Evolutionary conservation across 2,113 vertebrate species (phyloP).

Genomic region (Heterotilapia buettikoferi): DNA sequence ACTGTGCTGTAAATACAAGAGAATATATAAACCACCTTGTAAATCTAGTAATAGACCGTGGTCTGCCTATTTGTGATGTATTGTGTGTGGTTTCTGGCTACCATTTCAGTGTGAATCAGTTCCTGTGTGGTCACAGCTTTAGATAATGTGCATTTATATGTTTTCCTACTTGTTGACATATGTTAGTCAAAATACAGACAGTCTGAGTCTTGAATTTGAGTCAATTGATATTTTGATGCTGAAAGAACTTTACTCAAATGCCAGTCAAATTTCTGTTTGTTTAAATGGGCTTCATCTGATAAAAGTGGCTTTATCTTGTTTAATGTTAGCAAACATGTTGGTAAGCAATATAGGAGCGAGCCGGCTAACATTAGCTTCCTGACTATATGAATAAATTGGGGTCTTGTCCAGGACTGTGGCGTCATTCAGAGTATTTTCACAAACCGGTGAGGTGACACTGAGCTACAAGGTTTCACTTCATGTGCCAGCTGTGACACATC

Average conservation of each 20-base stretch:
- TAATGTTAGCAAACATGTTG: not conserved
- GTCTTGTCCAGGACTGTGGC: not conserved
- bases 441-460: fast-evolving
- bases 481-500: not conserved
- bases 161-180: not conserved
- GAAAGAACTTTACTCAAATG: not conserved
- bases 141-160: not conserved
- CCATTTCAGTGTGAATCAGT: not conserved
- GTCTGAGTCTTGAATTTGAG: not conserved
- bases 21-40: too few species aligned
- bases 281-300: not conserved
- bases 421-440: not conserved
- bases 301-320: not conserved
- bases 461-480: not conserved
- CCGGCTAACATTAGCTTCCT: not conserved
- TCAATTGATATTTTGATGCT: not conserved
- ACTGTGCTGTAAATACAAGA: not conserved
- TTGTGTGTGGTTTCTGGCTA: not conserved
- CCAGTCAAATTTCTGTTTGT: not conserved
- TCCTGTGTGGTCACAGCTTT: not conserved
- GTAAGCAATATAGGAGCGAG: not conserved
- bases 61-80: not conserved
- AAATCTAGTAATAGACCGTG: not conserved
- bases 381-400: not conserved
- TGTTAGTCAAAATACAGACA: not conserved